These are phyloP conservation scores for Lepidocolaptes lacrymiger DNA, from an alignment of 2,797 vertebrate species.

Conservation along the genomic window DNA sequence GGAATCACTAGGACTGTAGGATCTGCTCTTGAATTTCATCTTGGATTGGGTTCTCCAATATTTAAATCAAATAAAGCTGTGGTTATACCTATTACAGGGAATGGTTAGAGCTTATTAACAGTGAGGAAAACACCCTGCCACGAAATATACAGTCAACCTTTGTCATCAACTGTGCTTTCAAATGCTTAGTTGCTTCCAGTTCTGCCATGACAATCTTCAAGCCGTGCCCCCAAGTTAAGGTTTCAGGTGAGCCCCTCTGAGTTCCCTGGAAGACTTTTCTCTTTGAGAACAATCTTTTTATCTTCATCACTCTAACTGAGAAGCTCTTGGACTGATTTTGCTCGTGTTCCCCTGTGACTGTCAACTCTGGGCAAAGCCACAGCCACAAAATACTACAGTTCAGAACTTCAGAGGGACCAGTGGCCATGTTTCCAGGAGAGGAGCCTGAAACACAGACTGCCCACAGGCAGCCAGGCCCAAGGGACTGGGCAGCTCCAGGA, in stretches of 20 bases:
- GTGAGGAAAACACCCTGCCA: background rate
- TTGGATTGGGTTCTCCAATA: background rate
- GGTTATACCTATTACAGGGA: background rate
- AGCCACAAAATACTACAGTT: background rate
- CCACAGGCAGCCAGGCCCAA: background rate
- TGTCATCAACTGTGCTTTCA: background rate
- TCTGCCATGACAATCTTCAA: background rate
- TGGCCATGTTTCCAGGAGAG: background rate
- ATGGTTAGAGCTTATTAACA: background rate
- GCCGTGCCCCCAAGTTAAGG: background rate
- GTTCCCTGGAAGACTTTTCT: background rate
- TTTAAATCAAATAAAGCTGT: constrained; percentile 40
- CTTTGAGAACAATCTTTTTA: background rate
- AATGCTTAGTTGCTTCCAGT: background rate
- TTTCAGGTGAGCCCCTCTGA: background rate
- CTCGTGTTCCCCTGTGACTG: background rate
- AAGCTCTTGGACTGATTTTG: background rate
- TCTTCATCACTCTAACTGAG: background rate
- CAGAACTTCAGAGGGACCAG: background rate
- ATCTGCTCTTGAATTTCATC: background rate
- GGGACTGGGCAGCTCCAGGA: background rate
- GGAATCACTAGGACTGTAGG: background rate
- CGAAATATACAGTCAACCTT: background rate
- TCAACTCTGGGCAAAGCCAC: background rate
- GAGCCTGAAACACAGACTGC: background rate